Base-by-base conservation (phyloP, 2,797 vertebrate species). In the Mormyrops attenuatus region DNA sequence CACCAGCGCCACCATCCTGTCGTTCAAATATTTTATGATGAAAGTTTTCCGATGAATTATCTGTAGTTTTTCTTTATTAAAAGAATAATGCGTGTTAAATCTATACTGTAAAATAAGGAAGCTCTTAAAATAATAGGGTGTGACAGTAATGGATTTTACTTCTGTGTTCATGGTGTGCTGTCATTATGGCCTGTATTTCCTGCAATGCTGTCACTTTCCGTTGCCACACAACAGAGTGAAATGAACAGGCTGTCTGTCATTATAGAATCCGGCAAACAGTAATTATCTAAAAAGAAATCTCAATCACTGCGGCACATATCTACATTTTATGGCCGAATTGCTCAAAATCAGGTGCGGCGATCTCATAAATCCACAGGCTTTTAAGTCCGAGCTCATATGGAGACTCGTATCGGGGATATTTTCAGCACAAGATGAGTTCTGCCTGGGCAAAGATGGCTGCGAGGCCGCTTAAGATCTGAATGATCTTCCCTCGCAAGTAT, bases 401-500 rank as follows among this genome's bases (percentile, higher is more conserved):
- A 41, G 17, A 77, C 34, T 77, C 73, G 4, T 41, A 44, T 20
- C 6, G 34, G 73, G 73, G 38, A 77, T 20, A 77, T 77, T 77
- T 44, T 30, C 49, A 85, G 44, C 84, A 30, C 49, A 30, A 52
- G 84, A 30, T 50, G 44, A 50, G 44, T 57, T 88, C 55, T 47
- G 30, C 53, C 53, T 66, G 15, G 1, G 41, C 9, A 11, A 47
- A 63, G 57, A 66, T 44, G 57, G 87, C 87, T n/a, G 34, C 11
- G 6, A 38, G 80, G 49, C 26, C 26, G 53, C 8, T 87, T 30
- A 87, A 41, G 63, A 88, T 73, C 44, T 50, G 41, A 53, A 60
- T 47, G 41, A 49, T 30, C 66, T 94, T 95, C 90, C 92, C 92
- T 26, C 47, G 26, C 49, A 95, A 95, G 95, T 95, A 96, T 97